Conservation (phyloP, 2,113 vertebrate genomes). For the Chaetodon trifascialis region DNA sequence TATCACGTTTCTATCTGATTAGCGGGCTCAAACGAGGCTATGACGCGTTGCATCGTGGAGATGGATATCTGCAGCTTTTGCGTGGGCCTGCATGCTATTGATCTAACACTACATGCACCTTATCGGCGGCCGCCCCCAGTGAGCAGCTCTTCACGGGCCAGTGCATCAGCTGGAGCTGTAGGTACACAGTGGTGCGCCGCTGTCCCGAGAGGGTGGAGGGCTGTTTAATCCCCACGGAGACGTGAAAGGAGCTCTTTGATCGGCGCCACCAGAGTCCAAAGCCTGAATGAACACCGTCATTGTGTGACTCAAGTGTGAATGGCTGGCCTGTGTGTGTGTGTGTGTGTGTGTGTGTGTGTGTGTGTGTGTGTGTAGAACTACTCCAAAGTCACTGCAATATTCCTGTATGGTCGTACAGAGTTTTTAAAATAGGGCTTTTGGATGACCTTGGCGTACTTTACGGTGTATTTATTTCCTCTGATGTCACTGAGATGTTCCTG, state of each 20-base stretch:
- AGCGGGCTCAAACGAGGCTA: slow-evolving; percentile 38
- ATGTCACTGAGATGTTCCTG: neutral
- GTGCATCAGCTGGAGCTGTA: slow-evolving; percentile 54
- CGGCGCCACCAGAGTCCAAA: slow-evolving; percentile 45
- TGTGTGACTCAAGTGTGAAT: slow-evolving; percentile 73
- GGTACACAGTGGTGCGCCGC: slow-evolving; percentile 37
- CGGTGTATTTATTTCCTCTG: neutral
- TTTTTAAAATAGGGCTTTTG: neutral
- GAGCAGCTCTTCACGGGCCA: slow-evolving; percentile 55
- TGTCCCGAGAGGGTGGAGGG: slow-evolving; percentile 38
- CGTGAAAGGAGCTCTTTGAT: slow-evolving; percentile 76
- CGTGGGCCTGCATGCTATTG: slow-evolving; percentile 55
- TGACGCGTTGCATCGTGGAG: slow-evolving; percentile 32
- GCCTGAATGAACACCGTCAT: slow-evolving; percentile 70
- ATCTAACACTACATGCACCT: slow-evolving; percentile 60
- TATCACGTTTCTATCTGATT: slow-evolving; percentile 63
- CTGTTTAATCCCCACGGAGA: slow-evolving; percentile 59
- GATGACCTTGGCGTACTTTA: neutral
- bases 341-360: slow-evolving; percentile 20
- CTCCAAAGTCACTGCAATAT: slow-evolving; percentile 14
- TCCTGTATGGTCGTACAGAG: neutral
- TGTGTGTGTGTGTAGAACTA: neutral
- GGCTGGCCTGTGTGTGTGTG: slow-evolving; percentile 49
- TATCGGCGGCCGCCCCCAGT: slow-evolving; percentile 54
- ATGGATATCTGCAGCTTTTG: slow-evolving; percentile 63